Base-by-base conservation (phyloP, 2,113 vertebrate species). In the Atherinomorus stipes region DNA sequence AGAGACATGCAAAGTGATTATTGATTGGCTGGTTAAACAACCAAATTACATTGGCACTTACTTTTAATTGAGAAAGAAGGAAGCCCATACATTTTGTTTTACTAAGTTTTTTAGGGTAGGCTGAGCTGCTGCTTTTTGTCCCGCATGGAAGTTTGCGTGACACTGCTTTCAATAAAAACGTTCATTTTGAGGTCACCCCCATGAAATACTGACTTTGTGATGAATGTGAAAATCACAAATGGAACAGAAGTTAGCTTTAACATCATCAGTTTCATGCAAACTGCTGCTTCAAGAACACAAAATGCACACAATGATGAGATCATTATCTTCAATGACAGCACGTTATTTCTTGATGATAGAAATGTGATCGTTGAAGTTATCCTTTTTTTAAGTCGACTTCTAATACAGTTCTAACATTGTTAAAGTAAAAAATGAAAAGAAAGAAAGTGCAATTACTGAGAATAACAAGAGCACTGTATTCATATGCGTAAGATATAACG, bases 1-100 rank as follows among this genome's bases (percentile, higher is more conserved):
- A 23, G 11, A 74, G 70, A 58, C 56, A 50, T 13, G 18, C 62
- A 74, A 61, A 71, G 63, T 58, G 80, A 76, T 71, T 77, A 89
- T 84, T 2, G 71, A 86, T 80, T 78, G 45, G 59, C 66, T 78
- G 70, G 70, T 77, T 79, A 78, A 81, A 85, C 78, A 73, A 80
- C 65, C 58, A 84, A 78, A 82, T 84, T 60, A 81, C 67, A 81
- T 38, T 23, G 2, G 60, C 51, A 68, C 34, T 63, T 75, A 64
- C 60, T 59, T 85, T 84, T 74, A 81, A 82, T 75, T 50, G 61
- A 69, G 50, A 52, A 31, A 63, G 28, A 62, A 69, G 28, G 60
- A 64, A 78, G 31, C 34, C 40, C 19, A 68, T 53, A 57, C 28
- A 56, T 68, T 81, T 71, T 44, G 26, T 59, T 74, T 25, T 10